Evolutionary conservation across 37 sponge, comb jelly and placozoan species (phyloP).

Genomic region (Chondrosia reniformis): DNA sequence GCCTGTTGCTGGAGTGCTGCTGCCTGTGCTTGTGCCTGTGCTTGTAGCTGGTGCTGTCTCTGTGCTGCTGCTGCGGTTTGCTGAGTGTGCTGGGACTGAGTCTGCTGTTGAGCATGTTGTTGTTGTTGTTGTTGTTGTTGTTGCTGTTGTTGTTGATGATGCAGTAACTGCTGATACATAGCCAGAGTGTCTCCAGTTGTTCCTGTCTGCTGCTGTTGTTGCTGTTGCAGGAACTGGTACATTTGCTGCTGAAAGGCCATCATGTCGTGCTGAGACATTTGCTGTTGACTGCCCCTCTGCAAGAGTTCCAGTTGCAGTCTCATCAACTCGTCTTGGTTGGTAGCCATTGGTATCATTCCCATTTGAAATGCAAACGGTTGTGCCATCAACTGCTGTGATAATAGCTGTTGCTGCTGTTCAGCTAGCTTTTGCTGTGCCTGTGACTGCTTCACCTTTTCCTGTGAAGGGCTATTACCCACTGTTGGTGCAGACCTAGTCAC

Average conservation of each 20-base stretch:
- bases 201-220: conserved; percentile 31
- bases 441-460: not conserved
- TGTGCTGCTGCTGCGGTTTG: conserved; percentile 5
- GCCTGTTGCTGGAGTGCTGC: conserved; percentile 14
- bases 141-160: conserved; percentile 38
- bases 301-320: conserved; percentile 23
- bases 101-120: conserved; percentile 30
- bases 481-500: conserved; percentile 7
- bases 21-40: conserved; percentile 25
- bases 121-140: conserved; percentile 44
- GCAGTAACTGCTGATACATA: too few species aligned
- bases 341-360: conserved; percentile 13
- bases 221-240: conserved; percentile 12
- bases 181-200: too few species aligned
- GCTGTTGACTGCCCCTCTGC: not conserved
- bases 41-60: conserved; percentile 23
- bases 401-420: not conserved
- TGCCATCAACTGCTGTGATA: conserved; percentile 4
- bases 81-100: not conserved
- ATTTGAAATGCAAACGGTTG: conserved; percentile 6
- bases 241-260: conserved; percentile 9
- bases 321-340: conserved; percentile 9
- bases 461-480: not conserved
- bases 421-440: not conserved
- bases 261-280: not conserved